Percentiles rank a stretch among this genome's conserved stretches.
Evolutionary conservation across 2,797 vertebrate genomes (phyloP).

Genomic region (Triplophysa bombifrons): DNA sequence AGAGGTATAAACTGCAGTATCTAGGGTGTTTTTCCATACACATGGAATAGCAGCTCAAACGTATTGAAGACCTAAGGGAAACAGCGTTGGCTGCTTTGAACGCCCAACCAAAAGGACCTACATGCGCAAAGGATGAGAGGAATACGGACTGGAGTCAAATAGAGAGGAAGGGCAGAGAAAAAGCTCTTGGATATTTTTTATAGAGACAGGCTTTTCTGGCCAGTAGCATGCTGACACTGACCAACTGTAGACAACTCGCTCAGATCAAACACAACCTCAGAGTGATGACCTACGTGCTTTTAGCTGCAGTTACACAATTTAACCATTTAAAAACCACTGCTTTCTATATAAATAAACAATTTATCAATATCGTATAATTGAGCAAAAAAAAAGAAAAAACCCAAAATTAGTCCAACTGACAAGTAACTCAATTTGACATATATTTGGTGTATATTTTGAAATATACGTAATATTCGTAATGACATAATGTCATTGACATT

Average conservation of each 20-base stretch:
- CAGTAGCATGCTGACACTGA: slow-evolving; percentile 11
- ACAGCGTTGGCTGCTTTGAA: slow-evolving; percentile 10
- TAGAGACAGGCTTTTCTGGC: neutral
- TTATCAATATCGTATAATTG: too few relatives aligned
- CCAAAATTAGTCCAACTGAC: too few relatives aligned
- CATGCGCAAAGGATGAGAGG: neutral
- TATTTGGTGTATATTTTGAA: too few relatives aligned
- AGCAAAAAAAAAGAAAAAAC: neutral
- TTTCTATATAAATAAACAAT: neutral
- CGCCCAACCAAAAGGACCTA: neutral
- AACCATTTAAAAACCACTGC: too few relatives aligned
- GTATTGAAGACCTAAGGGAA: slow-evolving; percentile 9
- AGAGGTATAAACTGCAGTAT: neutral
- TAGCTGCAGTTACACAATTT: neutral
- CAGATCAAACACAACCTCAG: neutral
- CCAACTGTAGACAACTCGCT: neutral
- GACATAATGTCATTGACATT: too few relatives aligned
- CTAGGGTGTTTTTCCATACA: neutral
- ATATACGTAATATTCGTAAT: too few relatives aligned
- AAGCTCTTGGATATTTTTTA: neutral
- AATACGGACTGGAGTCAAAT: neutral
- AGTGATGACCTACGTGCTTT: neutral
- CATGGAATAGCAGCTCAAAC: neutral
- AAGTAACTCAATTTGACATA: too few relatives aligned
- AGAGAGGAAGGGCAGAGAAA: neutral